Conservation (phyloP, 92 coral and sea anemone species). For the Paragorgia papillata region DNA sequence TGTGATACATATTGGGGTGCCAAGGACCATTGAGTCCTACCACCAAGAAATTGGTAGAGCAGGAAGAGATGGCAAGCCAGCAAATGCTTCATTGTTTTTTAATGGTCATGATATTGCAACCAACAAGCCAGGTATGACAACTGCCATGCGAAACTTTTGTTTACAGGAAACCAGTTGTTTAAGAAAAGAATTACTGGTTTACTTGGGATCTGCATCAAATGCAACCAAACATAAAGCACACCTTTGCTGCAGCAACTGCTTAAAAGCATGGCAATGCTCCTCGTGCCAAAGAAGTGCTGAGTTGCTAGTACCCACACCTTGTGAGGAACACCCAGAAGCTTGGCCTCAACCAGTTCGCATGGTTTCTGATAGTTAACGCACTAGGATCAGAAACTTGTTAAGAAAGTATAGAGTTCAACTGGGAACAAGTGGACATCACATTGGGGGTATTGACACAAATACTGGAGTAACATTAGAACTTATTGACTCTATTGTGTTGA, state of each 20-base stretch:
- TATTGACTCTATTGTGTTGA: conserved; percentile 42
- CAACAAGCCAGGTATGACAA: conserved; percentile 58
- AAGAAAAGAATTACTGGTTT: conserved; percentile 15
- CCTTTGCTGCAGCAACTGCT: conserved; percentile 44
- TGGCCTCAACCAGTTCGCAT: conserved; percentile 24
- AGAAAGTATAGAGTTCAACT: conserved; percentile 42
- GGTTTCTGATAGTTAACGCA: conserved; percentile 28
- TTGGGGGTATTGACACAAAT: conserved; percentile 46
- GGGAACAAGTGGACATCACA: conserved; percentile 9
- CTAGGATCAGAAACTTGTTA: conserved; percentile 11
- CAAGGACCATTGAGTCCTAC: conserved; percentile 57
- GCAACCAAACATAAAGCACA: background rate
- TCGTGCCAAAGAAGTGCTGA: conserved; percentile 21
- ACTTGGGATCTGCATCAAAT: conserved; percentile 45
- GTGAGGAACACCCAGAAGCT: background rate
- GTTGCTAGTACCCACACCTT: background rate
- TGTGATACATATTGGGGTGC: conserved; percentile 56
- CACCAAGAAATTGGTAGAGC: conserved; percentile 65
- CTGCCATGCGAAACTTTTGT: conserved; percentile 50
- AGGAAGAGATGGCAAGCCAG: conserved; percentile 59
- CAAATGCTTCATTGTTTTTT: conserved; percentile 40
- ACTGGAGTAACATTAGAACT: conserved; percentile 55
- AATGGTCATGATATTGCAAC: conserved; percentile 53
- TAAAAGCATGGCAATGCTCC: conserved; percentile 35
- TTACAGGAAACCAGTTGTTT: background rate